Percentiles rank a stretch among this genome's conserved stretches.
Conservation (phyloP, 2,113 vertebrate species). For the Lanius ludovicianus region DNA sequence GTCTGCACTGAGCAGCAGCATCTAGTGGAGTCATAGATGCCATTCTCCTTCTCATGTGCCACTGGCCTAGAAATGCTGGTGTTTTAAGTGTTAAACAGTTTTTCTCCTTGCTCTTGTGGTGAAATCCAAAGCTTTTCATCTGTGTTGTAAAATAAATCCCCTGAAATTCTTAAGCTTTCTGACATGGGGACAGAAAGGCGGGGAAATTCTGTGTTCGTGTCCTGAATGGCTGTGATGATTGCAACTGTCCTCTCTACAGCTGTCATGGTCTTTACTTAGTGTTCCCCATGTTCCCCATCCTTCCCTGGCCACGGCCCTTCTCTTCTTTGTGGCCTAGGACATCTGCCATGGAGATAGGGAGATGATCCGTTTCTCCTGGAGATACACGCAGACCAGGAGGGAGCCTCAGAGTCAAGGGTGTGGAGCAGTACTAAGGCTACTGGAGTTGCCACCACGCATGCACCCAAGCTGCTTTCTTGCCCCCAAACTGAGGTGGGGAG, state of each 20-base stretch:
- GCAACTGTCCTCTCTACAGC: neutral
- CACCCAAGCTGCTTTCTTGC: neutral
- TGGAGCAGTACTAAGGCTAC: neutral
- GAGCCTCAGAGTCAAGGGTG: neutral
- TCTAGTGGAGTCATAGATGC: neutral
- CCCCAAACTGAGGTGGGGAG: neutral
- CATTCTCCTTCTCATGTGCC: neutral
- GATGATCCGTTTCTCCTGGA: neutral
- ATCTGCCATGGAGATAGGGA: neutral
- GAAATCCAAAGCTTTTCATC: neutral
- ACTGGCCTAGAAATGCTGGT: neutral
- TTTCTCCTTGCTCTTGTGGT: neutral
- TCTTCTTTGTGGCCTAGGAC: neutral
- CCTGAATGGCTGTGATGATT: neutral
- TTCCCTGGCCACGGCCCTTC: neutral
- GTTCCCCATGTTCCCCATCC: neutral
- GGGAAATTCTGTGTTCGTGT: neutral
- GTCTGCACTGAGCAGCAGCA: neutral
- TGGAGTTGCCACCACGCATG: neutral
- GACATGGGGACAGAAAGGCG: neutral
- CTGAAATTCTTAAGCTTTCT: slow-evolving; percentile 11
- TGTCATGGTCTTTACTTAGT: neutral
- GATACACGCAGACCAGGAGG: neutral
- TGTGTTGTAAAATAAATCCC: neutral
- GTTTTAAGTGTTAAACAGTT: neutral